These are phyloP conservation scores for Antheraea yamamai DNA, from an alignment of 2,888 invertebrate species.

Conservation along the genomic window DNA sequence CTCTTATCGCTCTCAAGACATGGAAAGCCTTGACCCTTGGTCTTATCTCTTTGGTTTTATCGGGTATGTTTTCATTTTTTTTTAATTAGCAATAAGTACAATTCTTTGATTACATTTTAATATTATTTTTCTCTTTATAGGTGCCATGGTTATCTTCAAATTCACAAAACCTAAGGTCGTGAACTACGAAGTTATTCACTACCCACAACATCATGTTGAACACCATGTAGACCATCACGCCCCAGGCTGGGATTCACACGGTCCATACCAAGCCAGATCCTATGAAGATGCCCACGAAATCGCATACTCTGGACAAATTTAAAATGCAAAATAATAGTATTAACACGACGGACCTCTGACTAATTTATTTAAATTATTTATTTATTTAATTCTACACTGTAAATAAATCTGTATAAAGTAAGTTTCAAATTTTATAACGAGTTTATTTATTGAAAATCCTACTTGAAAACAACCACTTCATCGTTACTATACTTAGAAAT, in stretches of 20 bases:
- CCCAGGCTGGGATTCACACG: constrained; percentile 80
- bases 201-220: constrained; percentile 87
- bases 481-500: constrained; percentile 21
- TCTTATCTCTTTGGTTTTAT: constrained; percentile 90
- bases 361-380: constrained; percentile 75
- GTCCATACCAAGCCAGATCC: constrained; percentile 84
- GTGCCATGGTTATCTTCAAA: constrained; percentile 92
- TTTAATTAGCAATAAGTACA: background rate
- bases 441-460: constrained; percentile 41
- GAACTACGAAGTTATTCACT: constrained; percentile 93
- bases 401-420: constrained; percentile 72
- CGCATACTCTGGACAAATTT: constrained; percentile 82
- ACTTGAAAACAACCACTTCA: constrained; percentile 33
- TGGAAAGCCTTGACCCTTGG: constrained; percentile 95
- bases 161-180: constrained; percentile 93
- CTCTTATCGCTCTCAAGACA: constrained; percentile 92
- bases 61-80: constrained; percentile 74
- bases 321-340: constrained; percentile 49
- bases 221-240: constrained; percentile 84
- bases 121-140: constrained; percentile 42
- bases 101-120: constrained; percentile 7
- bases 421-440: constrained; percentile 59
- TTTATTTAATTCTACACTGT: constrained; percentile 72
- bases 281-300: constrained; percentile 82
- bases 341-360: constrained; percentile 70